Percentiles rank a stretch among this genome's conserved stretches.
These are phyloP conservation scores for Palythoa grandis DNA, from an alignment of 92 coral and sea anemone species.

Conservation along the genomic window DNA sequence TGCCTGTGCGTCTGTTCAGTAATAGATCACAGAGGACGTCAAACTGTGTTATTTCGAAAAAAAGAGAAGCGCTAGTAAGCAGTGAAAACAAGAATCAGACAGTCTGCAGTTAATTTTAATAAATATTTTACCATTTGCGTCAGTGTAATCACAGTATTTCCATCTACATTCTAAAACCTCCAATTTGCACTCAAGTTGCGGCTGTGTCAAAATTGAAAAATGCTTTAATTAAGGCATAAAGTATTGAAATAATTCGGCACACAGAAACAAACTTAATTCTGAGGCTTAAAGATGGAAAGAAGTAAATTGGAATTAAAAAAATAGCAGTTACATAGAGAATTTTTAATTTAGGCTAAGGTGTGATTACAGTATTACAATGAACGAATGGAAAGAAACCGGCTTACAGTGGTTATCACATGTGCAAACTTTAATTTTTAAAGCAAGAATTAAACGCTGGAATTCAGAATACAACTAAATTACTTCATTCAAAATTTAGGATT, in stretches of 20 bases:
- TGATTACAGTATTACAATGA: background rate
- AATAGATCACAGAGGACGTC: too few species aligned
- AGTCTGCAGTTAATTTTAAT: background rate
- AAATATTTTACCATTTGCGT: background rate
- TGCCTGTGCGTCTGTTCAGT: too few species aligned
- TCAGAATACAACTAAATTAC: too few species aligned
- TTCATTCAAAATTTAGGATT: too few species aligned
- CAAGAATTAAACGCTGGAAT: too few species aligned
- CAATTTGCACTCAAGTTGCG: background rate
- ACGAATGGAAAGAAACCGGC: background rate
- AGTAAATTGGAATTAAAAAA: background rate
- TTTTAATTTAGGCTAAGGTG: background rate
- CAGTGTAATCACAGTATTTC: background rate
- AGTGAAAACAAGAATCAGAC: background rate
- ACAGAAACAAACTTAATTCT: background rate
- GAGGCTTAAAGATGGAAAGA: background rate
- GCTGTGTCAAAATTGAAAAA: background rate
- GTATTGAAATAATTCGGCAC: background rate
- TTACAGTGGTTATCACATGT: too few species aligned
- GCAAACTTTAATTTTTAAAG: too few species aligned
- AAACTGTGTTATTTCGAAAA: too few species aligned
- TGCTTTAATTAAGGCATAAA: background rate
- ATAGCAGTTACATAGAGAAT: background rate
- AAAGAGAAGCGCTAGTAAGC: background rate
- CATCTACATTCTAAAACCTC: background rate